These are phyloP conservation scores for Pentamera pediparva DNA, from an alignment of 53 echinoderm and acorn worm species.

Conservation along the genomic window DNA sequence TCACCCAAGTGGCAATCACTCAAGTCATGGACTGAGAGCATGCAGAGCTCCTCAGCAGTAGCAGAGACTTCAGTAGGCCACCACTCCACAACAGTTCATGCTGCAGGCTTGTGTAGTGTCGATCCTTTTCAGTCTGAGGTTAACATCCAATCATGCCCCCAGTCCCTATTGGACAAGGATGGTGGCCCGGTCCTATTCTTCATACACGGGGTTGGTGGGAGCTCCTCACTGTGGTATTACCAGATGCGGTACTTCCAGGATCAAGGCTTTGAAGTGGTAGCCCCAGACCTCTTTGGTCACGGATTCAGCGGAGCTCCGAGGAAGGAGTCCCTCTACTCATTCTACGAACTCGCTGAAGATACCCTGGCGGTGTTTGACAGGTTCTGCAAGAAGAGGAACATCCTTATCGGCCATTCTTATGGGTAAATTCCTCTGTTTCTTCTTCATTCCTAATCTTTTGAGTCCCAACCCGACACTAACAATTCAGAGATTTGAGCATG, in stretches of 20 bases:
- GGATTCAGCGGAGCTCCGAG: constrained; percentile 85
- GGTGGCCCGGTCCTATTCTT: constrained; percentile 75
- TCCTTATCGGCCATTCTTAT: constrained; percentile 94
- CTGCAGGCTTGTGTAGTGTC: background rate
- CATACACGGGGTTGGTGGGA: constrained; percentile 89
- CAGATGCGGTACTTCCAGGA: constrained; percentile 69
- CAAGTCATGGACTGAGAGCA: background rate
- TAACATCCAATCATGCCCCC: too few species aligned
- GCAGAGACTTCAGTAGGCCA: background rate
- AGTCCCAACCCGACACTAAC: background rate
- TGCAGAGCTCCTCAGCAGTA: background rate
- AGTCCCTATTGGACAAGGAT: constrained; percentile 66
- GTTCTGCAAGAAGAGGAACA: constrained; percentile 70
- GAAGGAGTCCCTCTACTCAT: constrained; percentile 62
- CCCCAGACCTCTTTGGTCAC: constrained; percentile 86
- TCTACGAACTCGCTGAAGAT: constrained; percentile 67
- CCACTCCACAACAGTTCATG: background rate
- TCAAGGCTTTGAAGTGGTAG: constrained; percentile 74
- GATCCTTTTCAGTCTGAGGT: constrained; percentile 44
- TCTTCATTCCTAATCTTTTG: background rate
- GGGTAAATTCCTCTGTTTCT: constrained; percentile 54
- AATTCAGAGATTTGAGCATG: background rate
- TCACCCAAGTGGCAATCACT: background rate
- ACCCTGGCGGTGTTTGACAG: constrained; percentile 78
- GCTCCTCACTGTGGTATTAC: constrained; percentile 70